These are phyloP conservation scores for Archips crataeganus DNA, from an alignment of 2,888 invertebrate species.

Conservation along the genomic window DNA sequence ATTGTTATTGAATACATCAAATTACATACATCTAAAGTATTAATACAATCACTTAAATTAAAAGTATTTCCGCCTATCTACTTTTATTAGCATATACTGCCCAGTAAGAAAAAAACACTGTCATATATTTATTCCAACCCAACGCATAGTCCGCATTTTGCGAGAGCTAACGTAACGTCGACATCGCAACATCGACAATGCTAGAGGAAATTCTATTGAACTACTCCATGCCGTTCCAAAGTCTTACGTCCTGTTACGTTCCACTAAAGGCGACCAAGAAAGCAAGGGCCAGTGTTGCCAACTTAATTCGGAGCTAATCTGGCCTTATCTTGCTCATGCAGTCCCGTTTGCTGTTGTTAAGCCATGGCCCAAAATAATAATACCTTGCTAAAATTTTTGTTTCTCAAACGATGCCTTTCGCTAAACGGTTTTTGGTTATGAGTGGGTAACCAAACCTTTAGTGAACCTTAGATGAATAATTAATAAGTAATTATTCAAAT, in stretches of 20 bases:
- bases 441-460: no score
- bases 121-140: neutral
- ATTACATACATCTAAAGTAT: no score
- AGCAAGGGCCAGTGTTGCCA: neutral
- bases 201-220: constrained; percentile 13
- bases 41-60: no score
- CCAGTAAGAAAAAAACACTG: neutral
- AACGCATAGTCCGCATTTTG: constrained; percentile 10
- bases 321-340: neutral
- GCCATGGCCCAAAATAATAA: neutral
- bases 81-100: neutral
- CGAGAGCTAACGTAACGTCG: neutral
- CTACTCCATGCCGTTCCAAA: constrained; percentile 17
- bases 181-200: neutral
- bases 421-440: no score
- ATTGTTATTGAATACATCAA: no score
- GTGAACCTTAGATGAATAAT: no score
- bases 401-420: no score
- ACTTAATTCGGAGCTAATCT: neutral
- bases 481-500: no score
- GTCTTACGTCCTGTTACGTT: neutral
- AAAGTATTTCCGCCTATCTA: no score
- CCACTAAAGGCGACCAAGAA: neutral
- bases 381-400: no score
- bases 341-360: neutral